phyloP scores from a whole-genome alignment of 2,113 vertebrate species.

The Amphiprion ocellaris region DNA sequence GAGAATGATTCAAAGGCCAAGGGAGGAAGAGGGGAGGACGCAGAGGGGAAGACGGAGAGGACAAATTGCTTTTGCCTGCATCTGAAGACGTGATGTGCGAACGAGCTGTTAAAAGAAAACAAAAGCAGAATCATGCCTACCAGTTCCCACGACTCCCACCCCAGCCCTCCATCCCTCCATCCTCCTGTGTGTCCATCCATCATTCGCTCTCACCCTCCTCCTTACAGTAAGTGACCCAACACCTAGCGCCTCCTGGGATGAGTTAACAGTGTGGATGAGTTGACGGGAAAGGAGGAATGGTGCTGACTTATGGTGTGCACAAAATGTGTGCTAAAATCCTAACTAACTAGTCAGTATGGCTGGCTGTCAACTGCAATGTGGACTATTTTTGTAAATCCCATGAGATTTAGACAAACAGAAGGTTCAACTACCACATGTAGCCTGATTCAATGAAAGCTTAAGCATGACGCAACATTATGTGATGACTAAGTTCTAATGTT shows the following conservation, averaged over 20 bases:
- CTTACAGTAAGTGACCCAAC: conserved; percentile 83
- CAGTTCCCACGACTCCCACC: conserved; percentile 80
- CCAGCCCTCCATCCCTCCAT: conserved; percentile 50
- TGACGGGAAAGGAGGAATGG: conserved; percentile 6
- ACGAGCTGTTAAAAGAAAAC: conserved; percentile 85
- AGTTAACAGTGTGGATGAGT: conserved; percentile 63
- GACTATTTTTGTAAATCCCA: not conserved
- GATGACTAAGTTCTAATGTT: not conserved
- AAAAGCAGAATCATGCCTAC: conserved; percentile 79
- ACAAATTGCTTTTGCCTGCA: conserved; percentile 82
- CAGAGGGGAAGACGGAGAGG: conserved; percentile 71
- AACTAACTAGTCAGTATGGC: not conserved
- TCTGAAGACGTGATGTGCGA: conserved; percentile 83
- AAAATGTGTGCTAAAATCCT: not conserved
- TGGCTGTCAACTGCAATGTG: conserved; percentile 13
- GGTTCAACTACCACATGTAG: not conserved
- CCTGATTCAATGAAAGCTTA: not conserved
- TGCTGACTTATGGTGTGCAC: conserved; percentile 11
- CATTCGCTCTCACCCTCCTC: conserved; percentile 50
- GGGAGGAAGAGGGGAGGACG: conserved; percentile 72
- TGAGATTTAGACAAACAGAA: not conserved
- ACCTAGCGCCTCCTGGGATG: conserved; percentile 76
- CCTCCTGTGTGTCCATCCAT: conserved; percentile 68
- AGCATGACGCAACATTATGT: not conserved
- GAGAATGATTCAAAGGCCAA: conserved; percentile 83